Evolutionary conservation across 2,113 vertebrate species (phyloP).

Genomic region (Rallus limicola): DNA sequence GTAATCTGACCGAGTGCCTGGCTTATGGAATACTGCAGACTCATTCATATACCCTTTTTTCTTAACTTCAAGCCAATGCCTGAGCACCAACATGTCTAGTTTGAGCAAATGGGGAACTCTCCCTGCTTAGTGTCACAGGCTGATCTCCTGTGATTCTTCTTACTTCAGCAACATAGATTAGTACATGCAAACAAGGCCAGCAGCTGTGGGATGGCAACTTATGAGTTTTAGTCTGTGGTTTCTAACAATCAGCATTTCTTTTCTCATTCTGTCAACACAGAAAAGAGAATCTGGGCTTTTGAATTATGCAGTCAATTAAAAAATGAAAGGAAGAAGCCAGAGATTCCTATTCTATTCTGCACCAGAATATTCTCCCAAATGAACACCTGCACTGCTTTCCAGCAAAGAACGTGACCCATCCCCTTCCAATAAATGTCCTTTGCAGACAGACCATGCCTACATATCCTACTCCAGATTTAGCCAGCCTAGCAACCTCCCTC

Average conservation of each 20-base stretch:
- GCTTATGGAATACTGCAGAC: neutral
- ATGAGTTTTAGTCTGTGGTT: neutral
- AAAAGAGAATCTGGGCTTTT: neutral
- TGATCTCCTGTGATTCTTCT: neutral
- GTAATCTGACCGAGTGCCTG: neutral
- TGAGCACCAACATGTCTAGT: neutral
- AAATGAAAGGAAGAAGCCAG: neutral
- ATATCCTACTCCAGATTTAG: neutral
- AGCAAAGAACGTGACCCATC: neutral
- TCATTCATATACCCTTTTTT: neutral
- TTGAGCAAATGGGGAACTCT: neutral
- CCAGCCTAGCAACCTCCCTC: neutral
- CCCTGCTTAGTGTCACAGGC: fast-evolving
- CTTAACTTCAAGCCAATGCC: neutral
- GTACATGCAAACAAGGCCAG: neutral
- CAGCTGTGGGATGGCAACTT: neutral
- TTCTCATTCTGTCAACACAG: neutral
- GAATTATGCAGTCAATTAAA: neutral
- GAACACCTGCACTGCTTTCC: neutral
- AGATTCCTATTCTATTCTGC: neutral
- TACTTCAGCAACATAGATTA: neutral
- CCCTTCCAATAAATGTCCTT: neutral
- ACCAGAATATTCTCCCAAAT: neutral
- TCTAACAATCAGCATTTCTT: neutral
- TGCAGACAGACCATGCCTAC: neutral